Evolutionary conservation across 2,888 invertebrate species (phyloP).

Genomic region (Chalcis sispes): DNA sequence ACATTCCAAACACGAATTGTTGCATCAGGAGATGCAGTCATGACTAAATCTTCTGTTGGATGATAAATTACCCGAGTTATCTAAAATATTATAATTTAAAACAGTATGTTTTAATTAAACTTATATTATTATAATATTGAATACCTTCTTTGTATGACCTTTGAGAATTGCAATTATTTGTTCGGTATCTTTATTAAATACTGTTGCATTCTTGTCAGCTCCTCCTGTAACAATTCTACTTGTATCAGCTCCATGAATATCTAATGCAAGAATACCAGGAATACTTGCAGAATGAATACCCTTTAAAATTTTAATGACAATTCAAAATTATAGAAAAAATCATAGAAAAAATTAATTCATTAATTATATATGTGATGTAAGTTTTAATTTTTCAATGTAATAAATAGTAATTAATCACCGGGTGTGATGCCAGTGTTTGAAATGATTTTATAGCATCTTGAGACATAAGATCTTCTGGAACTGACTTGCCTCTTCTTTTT

Average conservation of each 20-base stretch:
- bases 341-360: too few relatives aligned
- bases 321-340: conserved; percentile 12
- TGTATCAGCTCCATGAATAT: conserved; percentile 94
- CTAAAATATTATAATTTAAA: conserved; percentile 56
- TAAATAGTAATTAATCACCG: conserved; percentile 78
- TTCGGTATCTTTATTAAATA: conserved; percentile 98
- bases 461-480: conserved; percentile 94
- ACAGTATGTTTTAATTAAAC: background rate
- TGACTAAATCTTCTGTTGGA: conserved; percentile 95
- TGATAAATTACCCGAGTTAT: conserved; percentile 97
- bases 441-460: conserved; percentile 92
- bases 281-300: conserved; percentile 98
- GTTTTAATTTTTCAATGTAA: background rate
- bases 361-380: background rate
- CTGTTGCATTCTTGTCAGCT: conserved; percentile 97
- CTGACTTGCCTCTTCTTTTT: conserved; percentile 95
- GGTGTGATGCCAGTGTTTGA: conserved; percentile 91
- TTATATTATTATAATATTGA: conserved; percentile 8
- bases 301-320: conserved; percentile 72
- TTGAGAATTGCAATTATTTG: conserved; percentile 95
- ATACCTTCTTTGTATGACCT: conserved; percentile 93
- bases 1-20: conserved; percentile 98
- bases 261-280: conserved; percentile 97
- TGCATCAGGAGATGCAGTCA: conserved; percentile 95
- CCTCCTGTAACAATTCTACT: conserved; percentile 97